A percentile compares a stretch with the other conserved stretches of the same genome.
These are phyloP conservation scores for Pygmarrhopalites habei DNA, from an alignment of 1,140 invertebrate genomes.

Conservation along the genomic window DNA sequence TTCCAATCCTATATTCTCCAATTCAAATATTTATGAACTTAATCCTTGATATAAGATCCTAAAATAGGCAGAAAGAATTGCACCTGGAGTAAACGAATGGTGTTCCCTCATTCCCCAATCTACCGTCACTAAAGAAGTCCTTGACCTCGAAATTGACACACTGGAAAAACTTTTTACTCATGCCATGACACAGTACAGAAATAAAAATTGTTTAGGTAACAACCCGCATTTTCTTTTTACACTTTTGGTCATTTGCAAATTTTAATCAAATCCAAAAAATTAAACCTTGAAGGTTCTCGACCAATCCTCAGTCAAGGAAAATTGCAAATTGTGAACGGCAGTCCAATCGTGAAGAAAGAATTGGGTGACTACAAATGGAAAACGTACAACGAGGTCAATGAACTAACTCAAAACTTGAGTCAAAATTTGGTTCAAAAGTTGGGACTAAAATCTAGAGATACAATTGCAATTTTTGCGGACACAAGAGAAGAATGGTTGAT, in stretches of 20 bases:
- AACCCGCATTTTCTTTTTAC: too few species aligned
- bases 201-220: conserved; percentile 77
- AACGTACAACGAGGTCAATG: conserved; percentile 71
- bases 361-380: conserved; percentile 92
- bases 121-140: conserved; percentile 59
- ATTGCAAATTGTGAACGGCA: conserved; percentile 83
- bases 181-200: conserved; percentile 60
- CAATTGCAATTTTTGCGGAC: conserved; percentile 94
- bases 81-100: too few species aligned
- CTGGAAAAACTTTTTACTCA: conserved; percentile 78
- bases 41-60: too few species aligned
- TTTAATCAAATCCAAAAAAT: too few species aligned
- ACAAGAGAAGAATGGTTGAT: conserved; percentile 96
- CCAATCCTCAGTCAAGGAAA: conserved; percentile 86
- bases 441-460: conserved; percentile 53
- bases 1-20: too few species aligned
- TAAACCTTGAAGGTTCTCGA: too few species aligned
- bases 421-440: conserved; percentile 60
- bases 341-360: conserved; percentile 91
- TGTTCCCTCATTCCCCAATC: too few species aligned
- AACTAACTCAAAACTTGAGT: conserved; percentile 65
- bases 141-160: conserved; percentile 69
- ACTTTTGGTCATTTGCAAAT: too few species aligned
- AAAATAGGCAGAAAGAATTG: too few species aligned
- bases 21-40: too few species aligned